Percentiles rank a stretch among this genome's conserved stretches.
Conservation (phyloP, 2,888 invertebrate genomes). For the Abscondita cerata region DNA sequence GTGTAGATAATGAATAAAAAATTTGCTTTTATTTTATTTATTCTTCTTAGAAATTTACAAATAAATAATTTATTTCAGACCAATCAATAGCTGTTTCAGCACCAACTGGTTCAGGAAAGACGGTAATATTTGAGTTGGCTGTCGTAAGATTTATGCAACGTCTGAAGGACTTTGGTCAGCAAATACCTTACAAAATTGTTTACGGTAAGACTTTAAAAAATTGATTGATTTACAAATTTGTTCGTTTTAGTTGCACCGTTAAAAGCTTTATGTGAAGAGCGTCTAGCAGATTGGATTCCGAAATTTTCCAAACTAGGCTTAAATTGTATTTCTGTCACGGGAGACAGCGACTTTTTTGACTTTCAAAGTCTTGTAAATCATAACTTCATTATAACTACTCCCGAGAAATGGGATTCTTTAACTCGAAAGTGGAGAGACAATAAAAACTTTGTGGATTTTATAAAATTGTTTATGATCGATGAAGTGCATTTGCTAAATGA, state of each 20-base stretch:
- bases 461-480: constrained; percentile 76
- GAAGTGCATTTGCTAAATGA: constrained; percentile 82
- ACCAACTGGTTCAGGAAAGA: constrained; percentile 86
- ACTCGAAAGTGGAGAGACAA: constrained; percentile 78
- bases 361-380: constrained; percentile 57
- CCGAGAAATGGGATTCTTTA: constrained; percentile 85
- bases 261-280: constrained; percentile 79
- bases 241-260: constrained; percentile 74
- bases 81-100: constrained; percentile 77
- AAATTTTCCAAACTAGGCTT: constrained; percentile 72
- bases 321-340: constrained; percentile 74
- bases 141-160: constrained; percentile 71
- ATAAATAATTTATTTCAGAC: constrained; percentile 64
- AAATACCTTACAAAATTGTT: constrained; percentile 70
- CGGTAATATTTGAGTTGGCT: constrained; percentile 82
- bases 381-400: constrained; percentile 78
- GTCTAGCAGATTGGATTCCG: constrained; percentile 73
- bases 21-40: too few relatives aligned
- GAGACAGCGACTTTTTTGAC: constrained; percentile 74
- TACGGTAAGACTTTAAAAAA: constrained; percentile 66
- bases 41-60: too few relatives aligned
- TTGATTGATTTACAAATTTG: constrained; percentile 14
- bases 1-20: too few relatives aligned
- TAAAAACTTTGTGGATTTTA: constrained; percentile 65
- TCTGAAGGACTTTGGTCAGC: constrained; percentile 57